These are phyloP conservation scores for Sitta europaea DNA, from an alignment of 2,113 vertebrate genomes.

Conservation along the genomic window DNA sequence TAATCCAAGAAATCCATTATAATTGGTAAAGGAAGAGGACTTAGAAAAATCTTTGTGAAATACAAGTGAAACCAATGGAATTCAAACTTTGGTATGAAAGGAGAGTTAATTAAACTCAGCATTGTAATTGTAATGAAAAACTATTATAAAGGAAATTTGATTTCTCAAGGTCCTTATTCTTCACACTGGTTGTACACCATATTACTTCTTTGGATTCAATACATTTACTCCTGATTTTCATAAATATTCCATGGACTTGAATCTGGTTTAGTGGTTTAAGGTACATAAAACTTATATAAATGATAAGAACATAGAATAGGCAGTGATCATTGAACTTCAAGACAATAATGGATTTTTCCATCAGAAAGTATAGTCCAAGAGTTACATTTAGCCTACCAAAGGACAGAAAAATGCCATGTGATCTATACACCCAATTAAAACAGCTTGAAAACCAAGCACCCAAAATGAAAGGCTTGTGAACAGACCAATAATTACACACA, in stretches of 20 bases:
- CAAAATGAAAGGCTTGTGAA: slow-evolving; percentile 30
- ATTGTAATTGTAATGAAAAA: not conserved
- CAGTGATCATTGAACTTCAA: not conserved
- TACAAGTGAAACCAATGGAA: not conserved
- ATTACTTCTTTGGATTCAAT: not conserved
- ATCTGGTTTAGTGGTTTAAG: not conserved
- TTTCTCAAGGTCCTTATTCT: not conserved
- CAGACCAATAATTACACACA: slow-evolving; percentile 41
- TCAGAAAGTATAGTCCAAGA: not conserved
- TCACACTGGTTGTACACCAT: not conserved
- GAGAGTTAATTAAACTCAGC: not conserved
- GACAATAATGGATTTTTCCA: not conserved
- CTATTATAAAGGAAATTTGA: not conserved
- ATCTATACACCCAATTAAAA: not conserved
- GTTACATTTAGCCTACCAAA: not conserved
- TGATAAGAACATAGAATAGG: not conserved
- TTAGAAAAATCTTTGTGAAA: not conserved
- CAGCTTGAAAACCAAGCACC: slow-evolving; percentile 13
- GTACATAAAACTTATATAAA: not conserved
- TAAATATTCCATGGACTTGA: not conserved
- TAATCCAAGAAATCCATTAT: not conserved
- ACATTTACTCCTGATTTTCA: not conserved
- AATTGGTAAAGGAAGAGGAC: not conserved
- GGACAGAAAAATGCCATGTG: not conserved
- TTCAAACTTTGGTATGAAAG: not conserved